Evolutionary conservation across 30 jellyfish, hydroid and myxozoan genomes (phyloP).

Genomic region (Haliclystus octoradiatus): DNA sequence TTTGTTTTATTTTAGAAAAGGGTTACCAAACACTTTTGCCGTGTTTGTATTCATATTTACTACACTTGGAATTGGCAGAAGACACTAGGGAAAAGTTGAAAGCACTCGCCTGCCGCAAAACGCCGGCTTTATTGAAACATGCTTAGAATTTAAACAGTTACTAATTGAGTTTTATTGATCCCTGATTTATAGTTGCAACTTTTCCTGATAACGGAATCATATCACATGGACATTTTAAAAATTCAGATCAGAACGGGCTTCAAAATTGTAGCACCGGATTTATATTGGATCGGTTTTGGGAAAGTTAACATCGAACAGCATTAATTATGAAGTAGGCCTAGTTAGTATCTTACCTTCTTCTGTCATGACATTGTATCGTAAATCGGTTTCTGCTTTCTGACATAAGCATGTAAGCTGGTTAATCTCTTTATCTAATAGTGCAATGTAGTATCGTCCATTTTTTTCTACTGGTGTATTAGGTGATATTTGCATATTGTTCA

Average conservation of each 20-base stretch:
- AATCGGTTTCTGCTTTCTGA: constrained; percentile 60
- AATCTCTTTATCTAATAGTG: constrained; percentile 34
- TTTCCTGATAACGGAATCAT: too few relatives aligned
- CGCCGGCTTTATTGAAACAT: background rate
- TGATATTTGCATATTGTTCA: too few relatives aligned
- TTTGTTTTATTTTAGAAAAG: too few relatives aligned
- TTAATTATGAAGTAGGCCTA: too few relatives aligned
- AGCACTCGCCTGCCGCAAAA: background rate
- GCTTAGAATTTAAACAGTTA: background rate
- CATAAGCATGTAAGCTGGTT: constrained; percentile 44
- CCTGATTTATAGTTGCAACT: background rate
- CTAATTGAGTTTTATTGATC: background rate
- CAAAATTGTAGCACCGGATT: too few relatives aligned
- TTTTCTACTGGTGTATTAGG: constrained; percentile 49
- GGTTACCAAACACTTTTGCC: too few relatives aligned
- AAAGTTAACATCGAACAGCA: too few relatives aligned
- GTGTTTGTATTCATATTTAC: too few relatives aligned
- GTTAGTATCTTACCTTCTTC: constrained; percentile 57
- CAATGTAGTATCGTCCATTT: constrained; percentile 79
- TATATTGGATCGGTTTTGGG: too few relatives aligned
- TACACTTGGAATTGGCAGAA: too few relatives aligned
- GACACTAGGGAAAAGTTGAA: background rate
- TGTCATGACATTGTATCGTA: constrained; percentile 36
- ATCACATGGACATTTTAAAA: too few relatives aligned
- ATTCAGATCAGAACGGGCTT: too few relatives aligned